These are phyloP conservation scores for Pterocles gutturalis DNA, from an alignment of 2,113 vertebrate species.

Conservation along the genomic window DNA sequence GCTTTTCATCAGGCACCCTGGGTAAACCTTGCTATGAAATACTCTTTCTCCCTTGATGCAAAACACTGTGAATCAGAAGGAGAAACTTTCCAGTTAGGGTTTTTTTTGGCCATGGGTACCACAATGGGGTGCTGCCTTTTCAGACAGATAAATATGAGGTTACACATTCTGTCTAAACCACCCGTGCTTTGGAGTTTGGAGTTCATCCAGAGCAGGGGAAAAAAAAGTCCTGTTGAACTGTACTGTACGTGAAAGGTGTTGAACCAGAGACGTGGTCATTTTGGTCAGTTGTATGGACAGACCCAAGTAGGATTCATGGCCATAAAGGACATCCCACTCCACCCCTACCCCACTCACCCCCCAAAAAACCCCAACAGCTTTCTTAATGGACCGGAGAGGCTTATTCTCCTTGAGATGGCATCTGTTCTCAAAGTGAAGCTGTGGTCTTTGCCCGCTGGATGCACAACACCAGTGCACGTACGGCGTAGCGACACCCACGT, in stretches of 20 bases:
- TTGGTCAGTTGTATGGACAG: neutral
- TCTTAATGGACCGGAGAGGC: neutral
- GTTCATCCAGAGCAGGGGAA: neutral
- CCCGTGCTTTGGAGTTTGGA: neutral
- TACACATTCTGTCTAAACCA: neutral
- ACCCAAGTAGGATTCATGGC: neutral
- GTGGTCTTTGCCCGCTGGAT: neutral
- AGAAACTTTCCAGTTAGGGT: neutral
- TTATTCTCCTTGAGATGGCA: neutral
- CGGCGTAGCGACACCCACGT: fast-evolving
- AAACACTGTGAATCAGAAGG: neutral
- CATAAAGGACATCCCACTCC: neutral
- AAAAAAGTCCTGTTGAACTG: neutral
- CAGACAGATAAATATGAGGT: neutral
- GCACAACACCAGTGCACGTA: fast-evolving
- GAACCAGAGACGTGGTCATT: neutral
- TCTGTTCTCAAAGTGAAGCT: neutral
- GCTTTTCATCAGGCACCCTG: neutral
- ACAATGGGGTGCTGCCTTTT: neutral
- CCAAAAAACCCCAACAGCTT: neutral
- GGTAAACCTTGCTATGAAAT: neutral
- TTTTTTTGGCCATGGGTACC: neutral
- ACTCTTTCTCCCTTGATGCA: neutral
- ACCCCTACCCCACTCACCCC: no score
- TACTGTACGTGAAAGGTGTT: neutral